Base-by-base conservation (phyloP, 2,888 invertebrate species). In the Drosophila robusta region DNA sequence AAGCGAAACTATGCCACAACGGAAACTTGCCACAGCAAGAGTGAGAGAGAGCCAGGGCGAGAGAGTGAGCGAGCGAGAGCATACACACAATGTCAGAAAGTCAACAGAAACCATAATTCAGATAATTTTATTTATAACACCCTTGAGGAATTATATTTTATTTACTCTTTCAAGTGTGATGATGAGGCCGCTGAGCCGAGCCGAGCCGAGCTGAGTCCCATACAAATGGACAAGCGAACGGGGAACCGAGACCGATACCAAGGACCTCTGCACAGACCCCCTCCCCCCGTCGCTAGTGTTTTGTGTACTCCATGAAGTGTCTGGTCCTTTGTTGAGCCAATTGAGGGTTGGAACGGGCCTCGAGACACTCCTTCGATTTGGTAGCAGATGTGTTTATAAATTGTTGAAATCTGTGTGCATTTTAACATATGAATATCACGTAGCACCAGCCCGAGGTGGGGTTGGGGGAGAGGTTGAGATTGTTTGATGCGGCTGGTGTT, bases 41-140 rank as follows among this genome's bases (percentile, higher is more conserved):
- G 16, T 29, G 3, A 38, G 45, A 42, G 9, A 26, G 8, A 36
- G 32, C 24, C 16, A 5, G 9, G 14, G 32, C 11, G 44, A 8
- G 16, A 2, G 38, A 22, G 16, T 14, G 29, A 16, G 24, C 5
- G 50, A 44, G 63, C 9, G 39, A 7, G 51, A 36, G 12, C 44
- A 44, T 1, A 47, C 14, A 62, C 50, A 58, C 58, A 75, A 71
- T 80, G 85, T 85, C 81, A 80, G 75, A 80, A 85, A 89, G 90
- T 90, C 86, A 90, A 90, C 89, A 83, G 79, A 84, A 87, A 87
- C 86, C 89, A 90, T 90, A 90, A 89, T 89, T 89, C 85, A 90
- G 81, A 89, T 90, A 90, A 90, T 90, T 89, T 90, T 90, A 90
- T 90, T 90, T 90, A 90, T 90, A 87, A 89, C 79, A 80, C 90